Percentiles rank a stretch among this genome's conserved stretches.
phyloP scores from a whole-genome alignment of 2,888 invertebrate genomes.

The Gari tellinella region DNA sequence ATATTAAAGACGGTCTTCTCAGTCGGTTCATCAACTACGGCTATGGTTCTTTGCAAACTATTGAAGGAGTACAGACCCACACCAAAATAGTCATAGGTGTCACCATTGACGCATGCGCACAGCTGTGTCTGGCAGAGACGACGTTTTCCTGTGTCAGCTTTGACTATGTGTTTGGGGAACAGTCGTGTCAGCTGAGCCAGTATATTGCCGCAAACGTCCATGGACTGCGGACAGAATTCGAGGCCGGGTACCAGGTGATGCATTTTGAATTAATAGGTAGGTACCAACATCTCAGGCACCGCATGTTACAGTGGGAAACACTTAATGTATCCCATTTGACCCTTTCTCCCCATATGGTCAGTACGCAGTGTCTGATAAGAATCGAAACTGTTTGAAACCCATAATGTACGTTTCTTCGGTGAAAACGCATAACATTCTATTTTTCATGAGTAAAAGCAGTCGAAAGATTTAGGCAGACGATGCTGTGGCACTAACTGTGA shows the following conservation, averaged over 20 bases:
- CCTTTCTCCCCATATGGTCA: too few relatives aligned
- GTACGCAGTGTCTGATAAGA: too few relatives aligned
- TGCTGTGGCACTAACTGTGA: too few relatives aligned
- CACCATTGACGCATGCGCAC: constrained; percentile 79
- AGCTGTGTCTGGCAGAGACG: constrained; percentile 78
- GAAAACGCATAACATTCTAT: too few relatives aligned
- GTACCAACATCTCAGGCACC: constrained; percentile 7
- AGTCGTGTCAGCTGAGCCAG: constrained; percentile 80
- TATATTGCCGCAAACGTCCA: constrained; percentile 79
- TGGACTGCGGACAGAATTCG: constrained; percentile 71
- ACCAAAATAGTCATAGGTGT: constrained; percentile 77
- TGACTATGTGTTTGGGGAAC: constrained; percentile 77
- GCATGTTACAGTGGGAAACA: too few relatives aligned
- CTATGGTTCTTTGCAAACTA: constrained; percentile 73
- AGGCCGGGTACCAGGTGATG: constrained; percentile 70
- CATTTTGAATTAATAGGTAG: constrained; percentile 81
- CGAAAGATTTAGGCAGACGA: too few relatives aligned
- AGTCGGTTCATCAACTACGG: constrained; percentile 81
- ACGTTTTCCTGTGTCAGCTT: constrained; percentile 79
- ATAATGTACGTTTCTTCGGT: too few relatives aligned
- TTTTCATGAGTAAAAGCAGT: too few relatives aligned
- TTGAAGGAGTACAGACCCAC: constrained; percentile 78
- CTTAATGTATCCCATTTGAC: too few relatives aligned
- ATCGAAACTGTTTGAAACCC: too few relatives aligned
- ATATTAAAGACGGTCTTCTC: constrained; percentile 76